Evolutionary conservation across 2,113 vertebrate species (phyloP).

Genomic region (Tachuris rubrigastra): DNA sequence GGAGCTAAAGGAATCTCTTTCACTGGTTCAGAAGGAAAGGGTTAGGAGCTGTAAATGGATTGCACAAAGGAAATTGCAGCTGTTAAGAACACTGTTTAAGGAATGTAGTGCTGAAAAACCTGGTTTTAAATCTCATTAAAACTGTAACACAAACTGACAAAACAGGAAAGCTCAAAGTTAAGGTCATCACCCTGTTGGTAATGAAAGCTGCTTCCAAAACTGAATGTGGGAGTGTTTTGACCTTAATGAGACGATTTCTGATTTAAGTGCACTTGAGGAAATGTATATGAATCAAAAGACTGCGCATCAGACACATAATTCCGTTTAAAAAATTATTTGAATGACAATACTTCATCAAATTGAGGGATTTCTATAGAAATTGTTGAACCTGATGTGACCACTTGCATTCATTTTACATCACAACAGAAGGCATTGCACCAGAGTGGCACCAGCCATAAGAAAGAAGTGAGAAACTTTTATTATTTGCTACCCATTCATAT

Average conservation of each 20-base stretch:
- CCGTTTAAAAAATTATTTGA: background rate
- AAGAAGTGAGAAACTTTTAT: background rate
- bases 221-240: background rate
- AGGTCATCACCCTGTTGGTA: background rate
- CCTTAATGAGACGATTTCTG: background rate
- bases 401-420: background rate
- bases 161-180: slow-evolving; percentile 7
- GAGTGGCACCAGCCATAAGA: background rate
- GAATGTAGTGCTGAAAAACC: background rate
- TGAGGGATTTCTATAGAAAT: background rate
- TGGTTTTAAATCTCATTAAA: slow-evolving; percentile 35
- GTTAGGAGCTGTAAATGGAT: background rate
- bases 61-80: background rate
- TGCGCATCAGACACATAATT: background rate
- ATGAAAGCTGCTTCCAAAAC: background rate
- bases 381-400: background rate
- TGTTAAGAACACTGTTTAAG: background rate
- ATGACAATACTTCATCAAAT: background rate
- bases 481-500: background rate
- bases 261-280: slow-evolving; percentile 16
- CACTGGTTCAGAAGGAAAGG: background rate
- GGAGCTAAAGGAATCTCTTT: background rate
- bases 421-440: background rate
- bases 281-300: background rate
- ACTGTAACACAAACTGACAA: background rate